Conservation (phyloP, 35 echinoderm and acorn worm species). For the Lytechinus pictus region DNA sequence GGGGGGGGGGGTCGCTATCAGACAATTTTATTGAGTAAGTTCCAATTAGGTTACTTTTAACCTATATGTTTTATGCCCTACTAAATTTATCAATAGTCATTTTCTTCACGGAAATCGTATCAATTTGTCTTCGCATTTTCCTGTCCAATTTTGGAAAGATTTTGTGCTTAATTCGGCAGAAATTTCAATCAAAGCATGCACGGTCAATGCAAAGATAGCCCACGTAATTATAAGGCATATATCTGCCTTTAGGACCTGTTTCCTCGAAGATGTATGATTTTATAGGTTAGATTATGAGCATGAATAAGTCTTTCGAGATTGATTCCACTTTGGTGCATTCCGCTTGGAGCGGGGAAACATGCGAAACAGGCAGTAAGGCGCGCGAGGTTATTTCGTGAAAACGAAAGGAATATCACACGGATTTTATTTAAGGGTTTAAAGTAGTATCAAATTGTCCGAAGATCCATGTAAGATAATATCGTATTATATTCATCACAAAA, state of each 20-base stretch:
- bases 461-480: no score
- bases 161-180: neutral
- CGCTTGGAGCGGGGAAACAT: neutral
- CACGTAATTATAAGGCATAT: neutral
- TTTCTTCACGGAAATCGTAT: neutral
- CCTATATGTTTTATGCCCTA: neutral
- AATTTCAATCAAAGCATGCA: neutral
- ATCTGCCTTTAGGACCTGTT: neutral
- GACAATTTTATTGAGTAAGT: no score
- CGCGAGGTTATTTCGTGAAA: no score
- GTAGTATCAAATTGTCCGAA: no score
- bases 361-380: no score
- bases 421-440: no score
- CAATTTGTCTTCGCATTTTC: neutral
- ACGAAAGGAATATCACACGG: no score
- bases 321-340: neutral
- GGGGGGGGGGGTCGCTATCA: no score
- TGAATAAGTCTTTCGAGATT: neutral
- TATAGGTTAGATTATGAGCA: neutral
- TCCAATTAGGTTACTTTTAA: neutral
- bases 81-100: neutral
- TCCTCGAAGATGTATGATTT: neutral
- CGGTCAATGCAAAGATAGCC: neutral
- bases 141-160: neutral
- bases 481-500: no score